Percentiles rank a stretch among this genome's conserved stretches.
Evolutionary conservation across 2,113 vertebrate species (phyloP).

Genomic region (Stomatorhinus ivindoensis): DNA sequence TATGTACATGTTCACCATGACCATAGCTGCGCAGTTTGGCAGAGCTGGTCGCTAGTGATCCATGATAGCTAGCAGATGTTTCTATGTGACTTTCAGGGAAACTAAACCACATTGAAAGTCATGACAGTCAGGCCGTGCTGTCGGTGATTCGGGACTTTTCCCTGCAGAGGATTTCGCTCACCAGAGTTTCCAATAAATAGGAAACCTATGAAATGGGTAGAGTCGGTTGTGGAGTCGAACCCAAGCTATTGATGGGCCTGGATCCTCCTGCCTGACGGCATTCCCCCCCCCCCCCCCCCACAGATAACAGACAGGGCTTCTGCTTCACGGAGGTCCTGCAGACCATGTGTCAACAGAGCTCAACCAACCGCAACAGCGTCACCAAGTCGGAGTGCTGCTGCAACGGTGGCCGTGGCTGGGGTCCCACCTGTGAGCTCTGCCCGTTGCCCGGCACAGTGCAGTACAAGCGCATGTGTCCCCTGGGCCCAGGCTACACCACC

Average conservation of each 20-base stretch:
- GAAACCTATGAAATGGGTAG: no score
- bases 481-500: slow-evolving; percentile 78
- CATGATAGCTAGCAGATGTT: no score
- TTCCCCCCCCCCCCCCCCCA: no score
- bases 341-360: slow-evolving; percentile 78
- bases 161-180: no score
- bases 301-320: slow-evolving; percentile 81
- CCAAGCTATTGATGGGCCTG: neutral
- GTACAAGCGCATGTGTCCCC: slow-evolving; percentile 88
- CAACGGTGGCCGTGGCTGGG: slow-evolving; percentile 78
- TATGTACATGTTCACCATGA: no score
- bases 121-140: no score
- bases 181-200: no score
- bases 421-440: slow-evolving; percentile 80
- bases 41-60: no score
- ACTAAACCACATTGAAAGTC: no score
- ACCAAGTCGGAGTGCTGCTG: slow-evolving; percentile 90
- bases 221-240: neutral
- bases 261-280: neutral
- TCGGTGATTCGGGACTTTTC: no score
- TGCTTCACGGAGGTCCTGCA: slow-evolving; percentile 85
- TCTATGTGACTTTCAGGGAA: no score
- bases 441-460: slow-evolving; percentile 79
- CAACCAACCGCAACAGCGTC: slow-evolving; percentile 74
- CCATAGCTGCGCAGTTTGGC: no score